Conservation (phyloP, 2,113 vertebrate genomes). For the Azemiops feae region DNA sequence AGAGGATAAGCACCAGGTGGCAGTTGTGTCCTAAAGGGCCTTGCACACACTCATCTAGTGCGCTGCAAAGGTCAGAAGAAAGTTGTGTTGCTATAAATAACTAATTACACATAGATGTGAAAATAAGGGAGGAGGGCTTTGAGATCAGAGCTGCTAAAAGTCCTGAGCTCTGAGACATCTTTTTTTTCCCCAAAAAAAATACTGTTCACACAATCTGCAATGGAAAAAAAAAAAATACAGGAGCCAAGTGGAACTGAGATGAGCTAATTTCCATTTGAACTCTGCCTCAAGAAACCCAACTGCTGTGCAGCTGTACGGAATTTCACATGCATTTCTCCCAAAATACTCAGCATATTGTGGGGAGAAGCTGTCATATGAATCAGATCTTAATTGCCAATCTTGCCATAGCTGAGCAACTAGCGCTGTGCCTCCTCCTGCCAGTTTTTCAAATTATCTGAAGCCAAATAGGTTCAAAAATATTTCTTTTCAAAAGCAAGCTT, state of each 20-base stretch:
- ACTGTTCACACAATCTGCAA: neutral
- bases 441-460: neutral
- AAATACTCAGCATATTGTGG: neutral
- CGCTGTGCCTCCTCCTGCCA: neutral
- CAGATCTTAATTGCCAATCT: neutral
- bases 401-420: neutral
- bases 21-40: neutral
- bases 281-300: neutral
- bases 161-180: neutral
- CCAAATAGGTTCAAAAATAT: neutral
- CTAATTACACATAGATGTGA: no score
- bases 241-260: neutral
- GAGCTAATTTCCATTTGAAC: neutral
- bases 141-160: neutral
- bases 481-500: neutral
- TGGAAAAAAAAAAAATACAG: neutral
- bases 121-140: neutral
- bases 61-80: neutral
- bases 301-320: neutral
- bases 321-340: neutral
- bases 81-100: neutral
- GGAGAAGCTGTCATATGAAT: neutral
- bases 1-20: neutral
- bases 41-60: neutral
- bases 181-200: neutral